phyloP scores from a whole-genome alignment of 2,888 invertebrate genomes.

The Venusia cambrica region DNA sequence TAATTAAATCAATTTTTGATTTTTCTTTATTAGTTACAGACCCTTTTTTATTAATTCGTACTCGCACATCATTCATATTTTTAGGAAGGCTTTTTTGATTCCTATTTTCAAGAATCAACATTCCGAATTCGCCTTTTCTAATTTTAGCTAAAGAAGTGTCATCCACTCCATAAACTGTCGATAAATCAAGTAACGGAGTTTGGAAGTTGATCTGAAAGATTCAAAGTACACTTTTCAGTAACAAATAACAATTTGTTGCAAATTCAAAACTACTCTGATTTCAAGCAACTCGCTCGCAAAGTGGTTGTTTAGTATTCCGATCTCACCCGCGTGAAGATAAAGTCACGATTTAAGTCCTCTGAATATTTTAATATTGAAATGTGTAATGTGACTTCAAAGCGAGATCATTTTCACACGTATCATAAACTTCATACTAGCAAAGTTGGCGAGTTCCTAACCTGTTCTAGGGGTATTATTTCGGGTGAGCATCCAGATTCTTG shows the following conservation, averaged over 20 bases:
- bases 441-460: conserved; percentile 41
- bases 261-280: conserved; percentile 24
- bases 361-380: conserved; percentile 40
- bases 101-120: conserved; percentile 49
- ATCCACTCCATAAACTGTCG: conserved; percentile 58
- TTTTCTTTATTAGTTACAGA: not conserved
- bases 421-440: conserved; percentile 27
- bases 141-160: conserved; percentile 43
- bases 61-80: conserved; percentile 26
- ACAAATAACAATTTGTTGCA: conserved; percentile 25
- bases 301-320: conserved; percentile 34
- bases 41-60: too few species aligned
- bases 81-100: conserved; percentile 44
- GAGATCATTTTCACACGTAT: conserved; percentile 38
- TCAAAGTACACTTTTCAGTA: conserved; percentile 15
- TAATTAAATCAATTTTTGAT: not conserved
- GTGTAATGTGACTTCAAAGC: conserved; percentile 34
- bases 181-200: conserved; percentile 60
- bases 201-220: conserved; percentile 55
- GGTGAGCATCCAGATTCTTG: conserved; percentile 55
- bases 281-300: conserved; percentile 20
- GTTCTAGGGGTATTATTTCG: conserved; percentile 50
- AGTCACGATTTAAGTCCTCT: conserved; percentile 37
- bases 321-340: conserved; percentile 26
- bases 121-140: conserved; percentile 47